Evolutionary conservation across 2,113 vertebrate species (phyloP).

Genomic region (Halichoerus grypus): DNA sequence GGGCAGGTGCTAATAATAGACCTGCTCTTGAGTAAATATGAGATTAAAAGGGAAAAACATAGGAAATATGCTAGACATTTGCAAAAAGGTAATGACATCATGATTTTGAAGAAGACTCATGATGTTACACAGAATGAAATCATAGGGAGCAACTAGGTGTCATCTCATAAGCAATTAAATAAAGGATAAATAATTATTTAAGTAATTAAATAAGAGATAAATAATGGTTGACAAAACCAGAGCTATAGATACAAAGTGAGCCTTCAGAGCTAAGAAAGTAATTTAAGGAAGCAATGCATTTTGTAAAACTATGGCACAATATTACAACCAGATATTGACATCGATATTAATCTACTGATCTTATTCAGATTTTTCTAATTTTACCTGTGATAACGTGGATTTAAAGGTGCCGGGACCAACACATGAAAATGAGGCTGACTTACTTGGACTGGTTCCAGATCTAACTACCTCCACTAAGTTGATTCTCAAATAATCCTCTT

Average conservation of each 20-base stretch:
- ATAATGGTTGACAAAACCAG: not conserved
- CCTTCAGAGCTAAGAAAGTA: not conserved
- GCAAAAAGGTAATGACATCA: not conserved
- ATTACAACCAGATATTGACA: not conserved
- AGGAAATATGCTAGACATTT: not conserved
- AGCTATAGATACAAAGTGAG: not conserved
- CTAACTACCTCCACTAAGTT: not conserved
- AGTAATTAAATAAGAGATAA: not conserved
- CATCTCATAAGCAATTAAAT: not conserved
- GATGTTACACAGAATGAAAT: not conserved
- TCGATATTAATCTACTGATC: not conserved
- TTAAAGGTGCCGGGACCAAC: conserved; percentile 8
- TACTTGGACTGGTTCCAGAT: not conserved
- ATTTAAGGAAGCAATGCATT: not conserved
- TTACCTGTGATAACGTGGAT: not conserved
- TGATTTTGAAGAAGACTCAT: conserved; percentile 6
- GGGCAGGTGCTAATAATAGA: not conserved
- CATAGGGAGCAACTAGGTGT: not conserved
- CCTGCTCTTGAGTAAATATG: not conserved
- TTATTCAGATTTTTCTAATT: not conserved
- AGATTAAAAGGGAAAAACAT: not conserved
- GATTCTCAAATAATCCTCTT: not conserved
- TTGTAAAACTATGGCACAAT: not conserved
- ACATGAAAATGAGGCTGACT: not conserved
- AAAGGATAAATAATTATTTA: not conserved